Base-by-base conservation (phyloP, 2,888 invertebrate genomes). In the Drosophila ustulata region DNA sequence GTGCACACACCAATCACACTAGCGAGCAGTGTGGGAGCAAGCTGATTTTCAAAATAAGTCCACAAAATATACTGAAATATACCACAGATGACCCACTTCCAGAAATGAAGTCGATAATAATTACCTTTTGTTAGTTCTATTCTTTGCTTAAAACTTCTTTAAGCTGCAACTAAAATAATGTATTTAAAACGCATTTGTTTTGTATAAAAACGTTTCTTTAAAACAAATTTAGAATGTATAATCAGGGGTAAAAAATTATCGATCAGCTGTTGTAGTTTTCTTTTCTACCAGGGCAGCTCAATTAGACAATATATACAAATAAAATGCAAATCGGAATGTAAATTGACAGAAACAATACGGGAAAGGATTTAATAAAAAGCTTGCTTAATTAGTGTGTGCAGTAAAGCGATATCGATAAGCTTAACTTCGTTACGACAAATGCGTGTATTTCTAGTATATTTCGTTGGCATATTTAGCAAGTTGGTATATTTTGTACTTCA, bases 1-100 rank as follows among this genome's bases (percentile, higher is more conserved):
- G 61, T 66, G 68, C 61, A 66, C 73, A 67, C 58, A 72, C 65
- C 28, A 28, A 37, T n/a, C 37, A 37, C 37, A 37, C 37, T n/a
- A 37, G 7, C 30, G 4, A 30, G n/a, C 39, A 41, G 39, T 18
- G 39, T 7, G 39, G 7, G 7, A 13, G 39, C 18, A 13, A 41
- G 13, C 18, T 13, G 39, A 7, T 18, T 41, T 41, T 41, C 6
- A 41, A 41, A 41, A 41, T 41, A 41, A 3, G 7, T 37, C 1
- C 0, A 3, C 4, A 41, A 41, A 41, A 41, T 41, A 41, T 41
- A 41, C 18, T 41, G 13, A 39, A 39, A 39, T 39, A 39, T 39
- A 13, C 39, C 39, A 13, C 39, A 8, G 13, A 2, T 41, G 3
- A 0, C 7, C 18, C 13, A 18, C 18, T 18, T 18, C 1, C 18